A percentile compares a stretch with the other conserved stretches of the same genome.
phyloP scores from a whole-genome alignment of 2,797 vertebrate genomes.

The Meda fulgida region DNA sequence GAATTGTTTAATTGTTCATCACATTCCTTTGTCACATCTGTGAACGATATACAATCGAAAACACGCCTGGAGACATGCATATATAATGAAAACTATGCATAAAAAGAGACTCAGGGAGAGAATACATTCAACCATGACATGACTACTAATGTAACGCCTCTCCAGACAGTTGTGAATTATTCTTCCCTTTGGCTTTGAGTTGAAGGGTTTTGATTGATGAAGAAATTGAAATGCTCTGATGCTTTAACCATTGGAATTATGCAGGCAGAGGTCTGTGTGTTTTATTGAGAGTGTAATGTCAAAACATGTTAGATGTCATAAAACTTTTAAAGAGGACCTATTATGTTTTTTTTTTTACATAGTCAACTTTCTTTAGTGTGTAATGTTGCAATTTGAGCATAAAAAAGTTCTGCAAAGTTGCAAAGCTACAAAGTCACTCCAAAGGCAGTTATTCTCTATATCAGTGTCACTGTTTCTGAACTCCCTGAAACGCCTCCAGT shows the following conservation, averaged over 20 bases:
- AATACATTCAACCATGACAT: slow-evolving; percentile 15
- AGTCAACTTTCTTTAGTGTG: background rate
- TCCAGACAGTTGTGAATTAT: slow-evolving; percentile 13
- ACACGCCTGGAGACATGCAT: background rate
- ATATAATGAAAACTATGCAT: background rate
- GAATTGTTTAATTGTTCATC: background rate
- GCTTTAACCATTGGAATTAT: background rate
- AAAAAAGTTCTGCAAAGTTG: background rate
- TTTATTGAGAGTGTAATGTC: background rate
- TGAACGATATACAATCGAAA: background rate
- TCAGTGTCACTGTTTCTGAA: background rate
- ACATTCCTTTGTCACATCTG: background rate
- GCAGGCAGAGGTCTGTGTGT: slow-evolving; percentile 3
- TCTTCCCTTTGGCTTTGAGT: slow-evolving; percentile 13
- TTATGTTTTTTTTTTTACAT: background rate
- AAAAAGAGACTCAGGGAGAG: slow-evolving; percentile 1
- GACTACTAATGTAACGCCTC: slow-evolving; percentile 11
- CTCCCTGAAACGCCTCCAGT: background rate
- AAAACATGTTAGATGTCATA: background rate
- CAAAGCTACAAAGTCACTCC: background rate
- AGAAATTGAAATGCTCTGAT: slow-evolving; percentile 21
- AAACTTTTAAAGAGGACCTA: background rate
- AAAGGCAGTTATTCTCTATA: background rate
- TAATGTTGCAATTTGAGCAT: background rate
- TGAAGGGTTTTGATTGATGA: slow-evolving; percentile 18